Conservation (phyloP, 2,797 vertebrate species). For the Taenioides sp. region DNA sequence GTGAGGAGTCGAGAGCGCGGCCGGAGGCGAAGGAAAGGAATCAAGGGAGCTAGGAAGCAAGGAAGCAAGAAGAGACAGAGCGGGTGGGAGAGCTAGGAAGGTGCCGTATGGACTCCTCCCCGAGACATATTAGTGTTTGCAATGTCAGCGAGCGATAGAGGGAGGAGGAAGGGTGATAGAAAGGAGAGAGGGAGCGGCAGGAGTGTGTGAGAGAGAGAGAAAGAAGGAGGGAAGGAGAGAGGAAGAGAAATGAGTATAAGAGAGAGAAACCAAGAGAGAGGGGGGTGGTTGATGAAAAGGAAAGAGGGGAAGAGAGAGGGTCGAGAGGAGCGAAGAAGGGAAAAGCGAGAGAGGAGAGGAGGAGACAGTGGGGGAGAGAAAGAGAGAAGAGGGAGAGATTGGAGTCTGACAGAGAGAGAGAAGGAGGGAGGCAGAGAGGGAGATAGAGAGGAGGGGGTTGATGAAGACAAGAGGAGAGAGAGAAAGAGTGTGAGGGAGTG, state of each 20-base stretch:
- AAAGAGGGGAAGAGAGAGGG: background rate
- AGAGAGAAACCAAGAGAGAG: too few species aligned
- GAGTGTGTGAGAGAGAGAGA: too few species aligned
- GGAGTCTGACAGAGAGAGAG: too few species aligned
- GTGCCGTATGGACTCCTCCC: slow-evolving; percentile 22
- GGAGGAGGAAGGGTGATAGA: background rate
- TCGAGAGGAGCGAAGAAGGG: too few species aligned
- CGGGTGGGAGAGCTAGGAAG: slow-evolving; percentile 12
- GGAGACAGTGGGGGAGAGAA: too few species aligned
- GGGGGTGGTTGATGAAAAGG: background rate
- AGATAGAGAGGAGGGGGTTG: too few species aligned
- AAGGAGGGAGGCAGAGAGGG: too few species aligned
- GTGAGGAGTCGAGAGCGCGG: slow-evolving; percentile 60
- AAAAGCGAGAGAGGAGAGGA: too few species aligned
- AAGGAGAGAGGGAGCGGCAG: too few species aligned
- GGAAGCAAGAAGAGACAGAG: slow-evolving; percentile 47
- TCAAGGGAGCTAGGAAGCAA: slow-evolving; percentile 38
- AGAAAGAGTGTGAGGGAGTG: background rate
- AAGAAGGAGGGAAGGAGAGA: too few species aligned
- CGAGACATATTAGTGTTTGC: slow-evolving; percentile 45
- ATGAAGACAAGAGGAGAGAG: background rate
- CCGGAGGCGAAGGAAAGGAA: slow-evolving; percentile 46
- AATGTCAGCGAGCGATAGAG: slow-evolving; percentile 53
- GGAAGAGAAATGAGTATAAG: too few species aligned
- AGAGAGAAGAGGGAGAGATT: too few species aligned